These are phyloP conservation scores for Psilopsiagon aurifrons DNA, from an alignment of 2,113 vertebrate species.

Conservation along the genomic window DNA sequence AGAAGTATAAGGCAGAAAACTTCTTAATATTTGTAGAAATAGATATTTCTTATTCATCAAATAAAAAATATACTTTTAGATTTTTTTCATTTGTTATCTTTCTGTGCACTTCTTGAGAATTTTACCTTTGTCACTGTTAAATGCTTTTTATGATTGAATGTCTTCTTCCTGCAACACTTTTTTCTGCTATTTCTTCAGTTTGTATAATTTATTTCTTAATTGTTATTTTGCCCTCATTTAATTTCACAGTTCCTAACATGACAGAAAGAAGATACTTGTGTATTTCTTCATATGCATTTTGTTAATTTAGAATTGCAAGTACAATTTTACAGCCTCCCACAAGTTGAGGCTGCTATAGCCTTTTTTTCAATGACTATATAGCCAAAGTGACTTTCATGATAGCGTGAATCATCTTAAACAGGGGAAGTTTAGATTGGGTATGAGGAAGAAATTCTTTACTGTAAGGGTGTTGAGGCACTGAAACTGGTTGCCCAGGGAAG, in stretches of 20 bases:
- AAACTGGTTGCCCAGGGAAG: too few species aligned
- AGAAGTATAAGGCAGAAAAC: background rate
- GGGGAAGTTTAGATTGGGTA: too few species aligned
- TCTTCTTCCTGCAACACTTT: background rate
- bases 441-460: too few species aligned
- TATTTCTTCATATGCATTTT: background rate
- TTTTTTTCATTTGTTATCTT: background rate
- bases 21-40: background rate
- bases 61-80: background rate
- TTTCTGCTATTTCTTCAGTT: background rate
- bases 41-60: background rate
- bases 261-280: background rate
- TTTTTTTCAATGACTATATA: background rate
- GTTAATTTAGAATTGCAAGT: constrained; percentile 42
- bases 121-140: background rate
- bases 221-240: background rate
- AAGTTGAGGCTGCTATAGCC: background rate
- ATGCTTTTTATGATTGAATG: background rate
- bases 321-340: background rate
- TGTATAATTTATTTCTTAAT: background rate
- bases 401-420: background rate
- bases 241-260: background rate
- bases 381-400: background rate
- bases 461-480: too few species aligned
- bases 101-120: background rate